Conservation (phyloP, 2,888 invertebrate genomes). For the Papilio gigon region DNA sequence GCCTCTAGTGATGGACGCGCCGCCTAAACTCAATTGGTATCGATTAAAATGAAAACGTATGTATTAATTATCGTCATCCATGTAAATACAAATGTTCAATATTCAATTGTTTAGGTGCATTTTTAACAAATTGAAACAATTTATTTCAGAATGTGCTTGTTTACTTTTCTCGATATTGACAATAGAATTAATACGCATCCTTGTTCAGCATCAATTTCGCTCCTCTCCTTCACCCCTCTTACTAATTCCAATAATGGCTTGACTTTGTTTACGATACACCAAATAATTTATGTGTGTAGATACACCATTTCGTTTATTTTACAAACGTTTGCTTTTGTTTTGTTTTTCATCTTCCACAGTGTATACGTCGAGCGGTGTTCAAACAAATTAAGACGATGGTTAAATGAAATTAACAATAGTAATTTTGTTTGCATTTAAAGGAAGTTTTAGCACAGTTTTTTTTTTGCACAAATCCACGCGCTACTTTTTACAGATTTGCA, state of each 20-base stretch:
- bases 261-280: constrained; percentile 54
- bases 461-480: background rate
- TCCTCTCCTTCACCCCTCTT: constrained; percentile 58
- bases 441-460: too few species aligned
- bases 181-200: constrained; percentile 71
- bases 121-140: background rate
- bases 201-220: constrained; percentile 65
- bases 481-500: background rate
- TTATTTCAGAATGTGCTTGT: constrained; percentile 39
- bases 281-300: constrained; percentile 40
- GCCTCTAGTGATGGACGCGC: constrained; percentile 63
- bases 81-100: background rate
- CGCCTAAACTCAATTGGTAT: constrained; percentile 44
- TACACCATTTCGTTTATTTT: constrained; percentile 22
- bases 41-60: constrained; percentile 31
- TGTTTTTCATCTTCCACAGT: background rate
- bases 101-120: background rate
- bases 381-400: background rate
- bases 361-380: background rate
- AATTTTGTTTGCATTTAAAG: too few species aligned
- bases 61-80: background rate
- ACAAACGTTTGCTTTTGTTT: constrained; percentile 2
- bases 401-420: too few species aligned
- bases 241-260: constrained; percentile 64
- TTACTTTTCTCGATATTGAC: constrained; percentile 68